Conservation (phyloP, 2,797 vertebrate species). For the Scolopax bukidnonensis region DNA sequence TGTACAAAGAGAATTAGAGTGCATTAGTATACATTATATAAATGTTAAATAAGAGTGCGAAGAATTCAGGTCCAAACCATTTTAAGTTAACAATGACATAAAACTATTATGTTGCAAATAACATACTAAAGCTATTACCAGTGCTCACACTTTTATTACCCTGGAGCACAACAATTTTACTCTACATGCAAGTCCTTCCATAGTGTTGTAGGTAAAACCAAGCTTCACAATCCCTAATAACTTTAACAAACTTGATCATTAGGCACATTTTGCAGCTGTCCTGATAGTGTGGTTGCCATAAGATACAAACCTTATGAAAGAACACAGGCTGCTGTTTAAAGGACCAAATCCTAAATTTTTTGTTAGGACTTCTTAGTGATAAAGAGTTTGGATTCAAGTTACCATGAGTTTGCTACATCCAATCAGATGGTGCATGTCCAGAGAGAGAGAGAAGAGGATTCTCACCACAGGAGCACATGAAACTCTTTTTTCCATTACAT, state of each 20-base stretch:
- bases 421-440: not conserved
- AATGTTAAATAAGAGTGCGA: not conserved
- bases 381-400: not conserved
- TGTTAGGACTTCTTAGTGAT: not conserved
- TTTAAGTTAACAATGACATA: not conserved
- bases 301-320: rapidly evolving
- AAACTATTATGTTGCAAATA: not conserved
- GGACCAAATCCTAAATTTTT: not conserved
- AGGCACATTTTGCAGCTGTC: not conserved
- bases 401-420: rapidly evolving
- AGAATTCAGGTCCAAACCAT: not conserved
- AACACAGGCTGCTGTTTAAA: not conserved
- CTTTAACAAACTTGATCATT: not conserved
- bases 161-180: not conserved
- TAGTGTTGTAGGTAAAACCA: not conserved
- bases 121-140: not conserved
- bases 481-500: not conserved
- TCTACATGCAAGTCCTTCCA: not conserved
- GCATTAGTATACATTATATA: not conserved
- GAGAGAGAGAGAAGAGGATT: not conserved
- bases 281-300: not conserved
- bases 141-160: not conserved
- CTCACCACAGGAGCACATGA: not conserved
- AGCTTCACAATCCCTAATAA: not conserved
- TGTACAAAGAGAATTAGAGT: not conserved